phyloP scores from a whole-genome alignment of 2,888 invertebrate genomes.

The Pachymerium ferrugineum region DNA sequence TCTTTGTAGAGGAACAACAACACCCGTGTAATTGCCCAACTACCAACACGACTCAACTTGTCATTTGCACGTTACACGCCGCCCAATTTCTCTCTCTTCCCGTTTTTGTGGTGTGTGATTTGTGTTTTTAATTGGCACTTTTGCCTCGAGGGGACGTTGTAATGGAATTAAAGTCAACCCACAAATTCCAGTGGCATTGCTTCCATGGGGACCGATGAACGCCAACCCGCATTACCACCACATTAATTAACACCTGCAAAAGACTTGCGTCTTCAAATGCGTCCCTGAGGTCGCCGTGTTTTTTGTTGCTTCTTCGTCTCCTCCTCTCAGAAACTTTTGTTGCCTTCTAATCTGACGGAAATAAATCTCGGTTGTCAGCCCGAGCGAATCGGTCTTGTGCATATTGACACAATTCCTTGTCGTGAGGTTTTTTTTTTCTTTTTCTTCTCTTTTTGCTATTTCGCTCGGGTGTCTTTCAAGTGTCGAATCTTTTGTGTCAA shows the following conservation, averaged over 20 bases:
- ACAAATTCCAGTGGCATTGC: not conserved
- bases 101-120: not conserved
- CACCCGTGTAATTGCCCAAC: not conserved
- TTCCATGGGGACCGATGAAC: not conserved
- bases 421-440: not conserved
- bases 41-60: not conserved
- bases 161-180: conserved; percentile 8
- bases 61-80: not conserved
- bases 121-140: conserved; percentile 6
- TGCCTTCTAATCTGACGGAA: not conserved
- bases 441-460: not conserved
- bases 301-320: too few relatives aligned
- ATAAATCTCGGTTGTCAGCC: not conserved
- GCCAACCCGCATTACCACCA: not conserved
- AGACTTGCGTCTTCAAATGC: not conserved
- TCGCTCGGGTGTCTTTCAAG: not conserved
- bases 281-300: not conserved
- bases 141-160: not conserved
- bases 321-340: not conserved
- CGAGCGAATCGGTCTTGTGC: not conserved
- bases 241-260: conserved; percentile 7
- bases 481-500: conserved; percentile 13
- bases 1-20: not conserved
- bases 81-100: not conserved
- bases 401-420: conserved; percentile 7